Base-by-base conservation (phyloP, 2,797 vertebrate genomes). In the Gymnothorax javanicus region DNA sequence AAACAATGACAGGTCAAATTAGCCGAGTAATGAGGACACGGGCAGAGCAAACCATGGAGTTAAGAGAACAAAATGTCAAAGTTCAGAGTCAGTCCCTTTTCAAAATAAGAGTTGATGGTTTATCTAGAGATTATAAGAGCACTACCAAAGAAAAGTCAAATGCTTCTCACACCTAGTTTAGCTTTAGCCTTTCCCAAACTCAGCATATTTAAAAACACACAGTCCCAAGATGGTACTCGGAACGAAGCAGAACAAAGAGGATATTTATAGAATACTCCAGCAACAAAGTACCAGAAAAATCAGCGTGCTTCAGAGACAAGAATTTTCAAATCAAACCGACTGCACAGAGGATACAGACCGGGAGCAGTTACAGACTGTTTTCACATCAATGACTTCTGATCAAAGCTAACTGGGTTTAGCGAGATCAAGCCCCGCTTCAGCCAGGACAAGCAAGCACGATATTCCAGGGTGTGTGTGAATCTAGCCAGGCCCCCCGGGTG, bases 331-430 rank as follows among this genome's bases (percentile, higher is more conserved):
- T 33, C 17, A 12, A 43, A n/a, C 50, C 3, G 4, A n/a, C 50
- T 12, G 27, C 50, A 13, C 33, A 75, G 4, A 15, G 71, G 71
- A 2, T 25, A 75, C 12, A 2, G 33, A 43, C 6, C 11, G 13
- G 33, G 33, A 50, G 33, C 12, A 17, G 79, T 9, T 2, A 20
- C 2, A 0, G n/a, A 25, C 33, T 3, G 56, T 33, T 57, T 17
- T 57, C 54, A 1, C 81, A 27, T 20, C 27, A 82, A 58, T 27
- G 81, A 82, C 81, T 25, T 58, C 13, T 59, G 81, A 82, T 82
- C n/a, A 82, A 58, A 58, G 23, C 25, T 59, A 82, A 82, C 54
- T 58, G 81, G n/a, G 81, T 82, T 43, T 82, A 82, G 54, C 11
- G 81, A 33, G 81, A 82, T 23, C 15, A 56, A 33, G 81, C 56